A percentile compares a stretch with the other conserved stretches of the same genome.
Conservation (phyloP, 2,888 invertebrate species). For the Octodonta nipae region DNA sequence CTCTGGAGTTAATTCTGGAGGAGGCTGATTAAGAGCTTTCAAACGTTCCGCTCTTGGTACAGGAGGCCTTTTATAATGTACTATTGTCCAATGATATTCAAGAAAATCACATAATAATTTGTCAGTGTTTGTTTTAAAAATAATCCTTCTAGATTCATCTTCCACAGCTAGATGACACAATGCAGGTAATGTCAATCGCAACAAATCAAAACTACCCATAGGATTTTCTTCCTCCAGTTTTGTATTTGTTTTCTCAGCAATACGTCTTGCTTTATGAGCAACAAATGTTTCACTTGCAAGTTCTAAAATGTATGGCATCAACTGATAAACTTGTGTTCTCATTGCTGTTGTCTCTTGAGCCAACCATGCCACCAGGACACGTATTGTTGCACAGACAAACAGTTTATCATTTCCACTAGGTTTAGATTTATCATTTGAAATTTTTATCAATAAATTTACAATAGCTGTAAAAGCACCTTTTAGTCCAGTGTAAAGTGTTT, state of each 20-base stretch:
- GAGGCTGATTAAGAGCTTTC: slow-evolving; percentile 61
- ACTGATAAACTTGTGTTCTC: slow-evolving; percentile 66
- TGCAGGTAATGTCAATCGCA: slow-evolving; percentile 75
- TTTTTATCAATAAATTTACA: slow-evolving; percentile 56
- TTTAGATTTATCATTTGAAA: slow-evolving; percentile 61
- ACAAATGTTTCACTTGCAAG: slow-evolving; percentile 73
- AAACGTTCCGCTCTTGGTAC: slow-evolving; percentile 68
- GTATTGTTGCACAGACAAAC: slow-evolving; percentile 71
- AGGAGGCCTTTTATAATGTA: slow-evolving; percentile 69
- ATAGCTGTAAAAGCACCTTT: slow-evolving; percentile 80
- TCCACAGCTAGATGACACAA: slow-evolving; percentile 85
- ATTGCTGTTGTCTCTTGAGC: slow-evolving; percentile 82
- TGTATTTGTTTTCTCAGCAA: slow-evolving; percentile 51
- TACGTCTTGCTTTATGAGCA: slow-evolving; percentile 51
- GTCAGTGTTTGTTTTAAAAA: slow-evolving; percentile 65
- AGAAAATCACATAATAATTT: slow-evolving; percentile 67
- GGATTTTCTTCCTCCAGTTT: slow-evolving; percentile 31
- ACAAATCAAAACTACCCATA: slow-evolving; percentile 46
- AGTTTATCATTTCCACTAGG: slow-evolving; percentile 59
- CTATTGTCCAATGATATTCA: slow-evolving; percentile 75
- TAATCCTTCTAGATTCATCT: slow-evolving; percentile 69
- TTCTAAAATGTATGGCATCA: slow-evolving; percentile 69
- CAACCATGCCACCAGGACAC: slow-evolving; percentile 78
- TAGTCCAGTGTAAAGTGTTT: slow-evolving; percentile 76
- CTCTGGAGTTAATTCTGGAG: slow-evolving; percentile 59